Percentiles rank a stretch among this genome's conserved stretches.
Evolutionary conservation across 2,113 vertebrate genomes (phyloP).

Genomic region (Saccopteryx leptura): DNA sequence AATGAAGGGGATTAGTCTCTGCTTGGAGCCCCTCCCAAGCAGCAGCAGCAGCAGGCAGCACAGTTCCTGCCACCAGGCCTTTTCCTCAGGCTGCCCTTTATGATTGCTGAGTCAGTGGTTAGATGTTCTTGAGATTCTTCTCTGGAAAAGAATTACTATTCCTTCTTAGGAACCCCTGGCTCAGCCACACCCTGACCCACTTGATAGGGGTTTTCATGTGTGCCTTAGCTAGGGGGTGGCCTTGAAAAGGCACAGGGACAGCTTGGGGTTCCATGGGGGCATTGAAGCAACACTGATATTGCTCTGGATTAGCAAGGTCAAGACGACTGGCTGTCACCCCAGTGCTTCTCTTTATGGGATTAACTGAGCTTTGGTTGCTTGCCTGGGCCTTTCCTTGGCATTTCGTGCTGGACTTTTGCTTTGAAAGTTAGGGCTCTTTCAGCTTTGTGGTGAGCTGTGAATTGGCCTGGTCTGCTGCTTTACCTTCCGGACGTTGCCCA

Average conservation of each 20-base stretch:
- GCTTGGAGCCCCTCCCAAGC: neutral
- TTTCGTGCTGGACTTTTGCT: conserved; percentile 40
- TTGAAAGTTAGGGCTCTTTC: conserved; percentile 37
- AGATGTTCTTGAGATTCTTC: conserved; percentile 36
- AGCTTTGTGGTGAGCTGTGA: neutral
- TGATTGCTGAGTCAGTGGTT: conserved; percentile 70
- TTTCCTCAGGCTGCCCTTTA: conserved; percentile 52
- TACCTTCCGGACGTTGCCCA: neutral
- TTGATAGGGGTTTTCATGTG: conserved; percentile 17
- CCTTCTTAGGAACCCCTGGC: neutral
- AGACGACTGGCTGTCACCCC: conserved; percentile 39
- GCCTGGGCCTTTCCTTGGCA: conserved; percentile 21
- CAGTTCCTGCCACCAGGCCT: neutral
- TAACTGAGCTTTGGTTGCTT: conserved; percentile 17
- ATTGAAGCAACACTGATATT: neutral
- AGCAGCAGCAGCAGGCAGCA: accelerated
- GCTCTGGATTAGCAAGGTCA: conserved; percentile 63
- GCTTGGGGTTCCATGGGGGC: neutral
- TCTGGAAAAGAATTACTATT: conserved; percentile 42
- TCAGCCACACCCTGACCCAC: conserved; percentile 28
- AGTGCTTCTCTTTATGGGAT: conserved; percentile 46
- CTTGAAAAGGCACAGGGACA: conserved; percentile 26
- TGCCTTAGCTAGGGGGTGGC: neutral
- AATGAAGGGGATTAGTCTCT: conserved; percentile 78
- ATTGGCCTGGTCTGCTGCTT: neutral